Conservation (phyloP, 2,113 vertebrate species). For the Coptodon bakossiorum region DNA sequence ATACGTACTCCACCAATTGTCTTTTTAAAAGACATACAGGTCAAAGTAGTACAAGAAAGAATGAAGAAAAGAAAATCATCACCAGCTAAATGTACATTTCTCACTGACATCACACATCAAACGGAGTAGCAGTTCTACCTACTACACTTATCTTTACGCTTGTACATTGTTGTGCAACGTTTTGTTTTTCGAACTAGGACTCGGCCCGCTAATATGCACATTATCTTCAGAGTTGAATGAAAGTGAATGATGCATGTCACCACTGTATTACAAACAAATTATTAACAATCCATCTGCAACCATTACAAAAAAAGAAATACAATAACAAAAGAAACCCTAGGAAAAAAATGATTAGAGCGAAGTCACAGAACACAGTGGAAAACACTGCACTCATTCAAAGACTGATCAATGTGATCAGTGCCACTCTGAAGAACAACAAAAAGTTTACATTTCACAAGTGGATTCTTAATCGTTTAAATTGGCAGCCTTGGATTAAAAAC, state of each 20-base stretch:
- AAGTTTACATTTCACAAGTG: constrained; percentile 79
- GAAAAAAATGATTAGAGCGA: constrained; percentile 70
- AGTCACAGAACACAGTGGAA: constrained; percentile 90
- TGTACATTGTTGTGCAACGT: constrained; percentile 94
- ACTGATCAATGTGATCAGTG: constrained; percentile 99
- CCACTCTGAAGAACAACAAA: constrained; percentile 72
- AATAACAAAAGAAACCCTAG: constrained; percentile 72
- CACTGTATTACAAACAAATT: constrained; percentile 92
- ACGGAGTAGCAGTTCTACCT: constrained; percentile 95
- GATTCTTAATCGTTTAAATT: constrained; percentile 82
- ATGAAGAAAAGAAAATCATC: constrained; percentile 83
- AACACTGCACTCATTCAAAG: constrained; percentile 86
- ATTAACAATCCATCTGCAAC: constrained; percentile 83
- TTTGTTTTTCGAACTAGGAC: constrained; percentile 78
- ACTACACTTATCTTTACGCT: constrained; percentile 94
- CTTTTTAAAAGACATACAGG: constrained; percentile 99
- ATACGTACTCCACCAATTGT: constrained; percentile 99
- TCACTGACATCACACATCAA: constrained; percentile 97
- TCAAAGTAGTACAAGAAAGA: constrained; percentile 96
- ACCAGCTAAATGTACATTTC: constrained; percentile 99
- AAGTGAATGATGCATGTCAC: constrained; percentile 88
- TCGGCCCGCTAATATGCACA: constrained; percentile 88
- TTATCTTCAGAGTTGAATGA: constrained; percentile 85
- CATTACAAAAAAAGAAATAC: constrained; percentile 50
- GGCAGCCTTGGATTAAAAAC: constrained; percentile 80